phyloP scores from a whole-genome alignment of 2,113 vertebrate species.

The Circaetus cinerascens region DNA sequence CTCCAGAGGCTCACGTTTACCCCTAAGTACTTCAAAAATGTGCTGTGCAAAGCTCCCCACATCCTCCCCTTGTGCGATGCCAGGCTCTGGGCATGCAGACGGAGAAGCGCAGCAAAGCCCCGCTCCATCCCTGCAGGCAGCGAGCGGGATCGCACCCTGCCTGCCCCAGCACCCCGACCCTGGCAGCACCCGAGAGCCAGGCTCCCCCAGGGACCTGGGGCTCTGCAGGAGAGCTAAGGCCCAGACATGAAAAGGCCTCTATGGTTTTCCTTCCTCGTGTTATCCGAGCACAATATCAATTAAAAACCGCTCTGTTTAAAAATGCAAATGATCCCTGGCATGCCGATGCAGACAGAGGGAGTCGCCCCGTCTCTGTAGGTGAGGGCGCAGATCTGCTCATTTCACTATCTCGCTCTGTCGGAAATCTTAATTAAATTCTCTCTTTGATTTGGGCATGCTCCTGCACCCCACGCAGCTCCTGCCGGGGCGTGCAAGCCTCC shows the following conservation, averaged over 20 bases:
- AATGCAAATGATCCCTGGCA: slow-evolving; percentile 27
- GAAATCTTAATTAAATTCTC: slow-evolving; percentile 42
- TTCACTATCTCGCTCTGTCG: not conserved
- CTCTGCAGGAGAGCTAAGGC: not conserved
- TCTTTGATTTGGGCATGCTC: slow-evolving; percentile 22
- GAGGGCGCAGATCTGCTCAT: slow-evolving; percentile 1
- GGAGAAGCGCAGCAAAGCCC: not conserved
- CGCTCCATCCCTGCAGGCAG: not conserved
- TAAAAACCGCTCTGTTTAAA: not conserved
- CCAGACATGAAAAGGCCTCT: not conserved
- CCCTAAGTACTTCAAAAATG: not conserved
- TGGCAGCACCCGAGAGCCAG: not conserved
- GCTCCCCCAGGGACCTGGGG: accelerated
- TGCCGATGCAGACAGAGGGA: slow-evolving; percentile 23
- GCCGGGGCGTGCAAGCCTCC: not conserved
- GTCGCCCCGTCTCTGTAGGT: not conserved
- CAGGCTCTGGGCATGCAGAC: accelerated
- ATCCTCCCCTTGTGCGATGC: not conserved
- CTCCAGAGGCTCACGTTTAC: accelerated
- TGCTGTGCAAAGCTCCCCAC: accelerated
- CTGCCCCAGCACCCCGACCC: not conserved
- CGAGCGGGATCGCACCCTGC: not conserved
- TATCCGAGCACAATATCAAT: not conserved
- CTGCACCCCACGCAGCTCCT: not conserved
- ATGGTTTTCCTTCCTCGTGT: not conserved